These are phyloP conservation scores for Drosophila nigritarsus DNA, from an alignment of 2,888 invertebrate genomes.

Conservation along the genomic window DNA sequence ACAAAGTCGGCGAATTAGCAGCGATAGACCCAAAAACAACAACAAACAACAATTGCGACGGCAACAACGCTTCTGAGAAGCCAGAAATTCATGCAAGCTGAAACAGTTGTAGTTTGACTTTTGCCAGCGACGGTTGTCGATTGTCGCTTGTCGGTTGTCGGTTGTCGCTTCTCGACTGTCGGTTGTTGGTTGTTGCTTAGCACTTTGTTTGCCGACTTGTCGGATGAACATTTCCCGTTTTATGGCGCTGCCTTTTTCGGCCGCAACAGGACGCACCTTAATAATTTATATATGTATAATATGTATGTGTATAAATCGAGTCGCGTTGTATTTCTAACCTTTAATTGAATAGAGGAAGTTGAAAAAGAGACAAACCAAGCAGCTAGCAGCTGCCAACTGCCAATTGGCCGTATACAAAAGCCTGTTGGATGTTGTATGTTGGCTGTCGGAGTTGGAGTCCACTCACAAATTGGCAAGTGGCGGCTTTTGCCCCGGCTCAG, in stretches of 20 bases:
- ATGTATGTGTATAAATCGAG: conserved; percentile 11
- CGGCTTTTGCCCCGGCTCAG: conserved; percentile 38
- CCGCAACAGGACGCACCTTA: conserved; percentile 77
- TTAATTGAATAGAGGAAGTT: conserved; percentile 56
- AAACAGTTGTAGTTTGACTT: conserved; percentile 73
- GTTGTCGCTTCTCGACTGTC: conserved; percentile 18
- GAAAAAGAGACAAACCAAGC: conserved; percentile 11
- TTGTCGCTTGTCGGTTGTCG: conserved; percentile 20
- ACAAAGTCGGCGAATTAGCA: conserved; percentile 32
- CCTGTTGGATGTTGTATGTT: conserved; percentile 9
- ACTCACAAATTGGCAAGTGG: conserved; percentile 49
- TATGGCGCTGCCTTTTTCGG: conserved; percentile 63
- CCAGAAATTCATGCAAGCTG: conserved; percentile 41
- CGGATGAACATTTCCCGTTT: conserved; percentile 47
- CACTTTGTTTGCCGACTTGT: conserved; percentile 35
- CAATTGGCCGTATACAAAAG: conserved; percentile 33
- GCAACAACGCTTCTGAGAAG: conserved; percentile 42
- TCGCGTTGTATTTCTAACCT: conserved; percentile 58
- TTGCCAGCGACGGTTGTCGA: conserved; percentile 56
- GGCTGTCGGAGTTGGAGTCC: conserved; percentile 34
- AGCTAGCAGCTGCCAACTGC: conserved; percentile 31
- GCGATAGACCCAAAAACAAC: conserved; percentile 26
- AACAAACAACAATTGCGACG: conserved; percentile 11
- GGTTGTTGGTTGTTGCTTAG: conserved; percentile 26
- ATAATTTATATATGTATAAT: conserved; percentile 27